A percentile compares a stretch with the other conserved stretches of the same genome.
These are phyloP conservation scores for Dicerorhinus sumatrensis DNA, from an alignment of 2,113 vertebrate genomes.

Conservation along the genomic window DNA sequence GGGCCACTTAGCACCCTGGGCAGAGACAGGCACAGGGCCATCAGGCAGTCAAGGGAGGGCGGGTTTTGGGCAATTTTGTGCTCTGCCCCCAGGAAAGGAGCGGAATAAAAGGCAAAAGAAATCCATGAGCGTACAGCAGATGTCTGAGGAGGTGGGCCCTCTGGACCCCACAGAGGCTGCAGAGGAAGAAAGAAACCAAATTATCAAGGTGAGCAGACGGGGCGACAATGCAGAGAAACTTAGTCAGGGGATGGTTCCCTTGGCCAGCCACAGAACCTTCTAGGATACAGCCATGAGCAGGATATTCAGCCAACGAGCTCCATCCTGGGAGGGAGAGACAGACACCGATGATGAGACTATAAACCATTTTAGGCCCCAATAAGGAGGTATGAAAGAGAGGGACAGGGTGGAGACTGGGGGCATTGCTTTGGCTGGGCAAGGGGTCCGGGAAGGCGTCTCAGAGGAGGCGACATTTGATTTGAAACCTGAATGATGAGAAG, in stretches of 20 bases:
- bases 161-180: fast-evolving
- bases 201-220: slow-evolving; percentile 66
- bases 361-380: background rate
- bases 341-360: background rate
- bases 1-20: background rate
- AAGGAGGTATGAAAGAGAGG: background rate
- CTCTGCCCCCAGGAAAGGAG: slow-evolving; percentile 83
- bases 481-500: background rate
- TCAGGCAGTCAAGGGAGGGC: background rate
- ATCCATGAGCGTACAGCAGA: slow-evolving; percentile 76
- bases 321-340: background rate
- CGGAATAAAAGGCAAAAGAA: slow-evolving; percentile 82
- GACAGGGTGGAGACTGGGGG: background rate
- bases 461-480: background rate
- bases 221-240: background rate
- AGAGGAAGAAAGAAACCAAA: background rate
- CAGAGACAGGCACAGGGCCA: background rate
- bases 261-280: fast-evolving
- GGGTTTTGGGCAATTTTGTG: background rate
- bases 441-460: background rate
- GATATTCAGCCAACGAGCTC: background rate
- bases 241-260: background rate
- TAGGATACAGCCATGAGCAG: background rate
- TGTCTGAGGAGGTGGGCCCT: slow-evolving; percentile 70
- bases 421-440: too few relatives aligned